Conservation (phyloP, 2,888 invertebrate genomes). For the Drosophila cognata region DNA sequence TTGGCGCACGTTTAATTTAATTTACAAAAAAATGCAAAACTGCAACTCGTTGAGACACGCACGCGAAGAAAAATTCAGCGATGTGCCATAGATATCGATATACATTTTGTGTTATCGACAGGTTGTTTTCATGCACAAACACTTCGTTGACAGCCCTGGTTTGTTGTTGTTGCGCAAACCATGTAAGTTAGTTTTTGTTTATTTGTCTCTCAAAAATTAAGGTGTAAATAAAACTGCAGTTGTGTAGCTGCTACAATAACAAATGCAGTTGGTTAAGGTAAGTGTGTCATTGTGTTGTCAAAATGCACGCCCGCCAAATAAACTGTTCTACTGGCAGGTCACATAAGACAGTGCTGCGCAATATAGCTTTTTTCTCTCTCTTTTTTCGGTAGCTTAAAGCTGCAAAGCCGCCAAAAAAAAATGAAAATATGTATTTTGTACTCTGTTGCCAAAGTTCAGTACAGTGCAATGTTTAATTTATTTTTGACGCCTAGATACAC, state of each 20-base stretch:
- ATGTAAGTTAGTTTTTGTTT: conserved; percentile 3
- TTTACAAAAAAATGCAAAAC: conserved; percentile 28
- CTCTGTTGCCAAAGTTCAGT: not conserved
- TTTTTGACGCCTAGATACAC: not conserved
- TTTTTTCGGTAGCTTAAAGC: conserved; percentile 2
- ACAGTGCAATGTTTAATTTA: not conserved
- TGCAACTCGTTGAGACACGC: conserved; percentile 46
- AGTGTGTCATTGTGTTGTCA: not conserved
- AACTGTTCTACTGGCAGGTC: not conserved
- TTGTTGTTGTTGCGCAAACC: conserved; percentile 36
- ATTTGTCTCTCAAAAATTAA: not conserved
- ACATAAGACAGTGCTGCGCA: conserved; percentile 19
- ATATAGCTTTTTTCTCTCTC: conserved; percentile 11
- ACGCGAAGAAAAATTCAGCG: conserved; percentile 50
- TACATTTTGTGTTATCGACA: conserved; percentile 27
- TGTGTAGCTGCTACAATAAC: conserved; percentile 6
- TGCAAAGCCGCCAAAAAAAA: conserved; percentile 9
- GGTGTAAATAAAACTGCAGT: not conserved
- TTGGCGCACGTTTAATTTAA: conserved; percentile 40
- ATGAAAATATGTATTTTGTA: not conserved
- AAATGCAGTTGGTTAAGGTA: conserved; percentile 43
- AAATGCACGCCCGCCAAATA: not conserved
- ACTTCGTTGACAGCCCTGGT: conserved; percentile 18
- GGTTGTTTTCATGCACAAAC: not conserved
- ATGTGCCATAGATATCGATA: conserved; percentile 28